Conservation (phyloP, 2,888 invertebrate genomes). For the Rhogogaster chlorosoma region DNA sequence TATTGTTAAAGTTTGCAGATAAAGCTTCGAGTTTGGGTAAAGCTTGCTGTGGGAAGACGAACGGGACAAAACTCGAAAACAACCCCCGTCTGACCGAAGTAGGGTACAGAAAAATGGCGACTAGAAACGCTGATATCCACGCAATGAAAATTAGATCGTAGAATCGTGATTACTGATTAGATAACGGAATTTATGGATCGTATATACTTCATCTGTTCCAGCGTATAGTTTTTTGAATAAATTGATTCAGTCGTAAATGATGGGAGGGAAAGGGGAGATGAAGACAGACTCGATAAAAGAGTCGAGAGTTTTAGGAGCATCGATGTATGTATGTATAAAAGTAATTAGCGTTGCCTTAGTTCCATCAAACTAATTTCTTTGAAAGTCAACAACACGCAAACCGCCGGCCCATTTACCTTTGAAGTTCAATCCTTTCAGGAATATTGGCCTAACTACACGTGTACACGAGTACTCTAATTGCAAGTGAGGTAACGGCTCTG, state of each 20-base stretch:
- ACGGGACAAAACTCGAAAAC: slow-evolving; percentile 21
- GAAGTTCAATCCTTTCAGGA: slow-evolving; percentile 9
- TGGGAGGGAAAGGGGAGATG: neutral
- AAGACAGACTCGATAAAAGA: neutral
- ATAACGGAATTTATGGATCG: neutral
- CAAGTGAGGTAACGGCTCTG: neutral
- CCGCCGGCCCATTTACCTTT: neutral
- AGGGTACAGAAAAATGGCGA: slow-evolving; percentile 38
- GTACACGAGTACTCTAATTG: neutral
- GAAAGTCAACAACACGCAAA: slow-evolving; percentile 1
- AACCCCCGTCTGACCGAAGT: slow-evolving; percentile 17
- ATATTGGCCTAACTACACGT: neutral
- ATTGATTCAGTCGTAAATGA: neutral
- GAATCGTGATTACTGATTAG: neutral
- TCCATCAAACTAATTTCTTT: neutral
- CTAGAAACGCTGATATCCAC: neutral
- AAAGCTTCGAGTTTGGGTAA: slow-evolving; percentile 50
- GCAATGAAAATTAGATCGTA: slow-evolving; percentile 7
- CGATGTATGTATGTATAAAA: neutral
- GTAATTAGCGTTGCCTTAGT: neutral
- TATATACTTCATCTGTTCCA: neutral
- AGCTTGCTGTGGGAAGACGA: neutral
- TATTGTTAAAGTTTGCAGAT: slow-evolving; percentile 61
- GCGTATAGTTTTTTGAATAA: neutral
- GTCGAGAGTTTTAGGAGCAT: neutral